Conservation (phyloP, 2,113 vertebrate genomes). For the Ailuropoda melanoleuca region DNA sequence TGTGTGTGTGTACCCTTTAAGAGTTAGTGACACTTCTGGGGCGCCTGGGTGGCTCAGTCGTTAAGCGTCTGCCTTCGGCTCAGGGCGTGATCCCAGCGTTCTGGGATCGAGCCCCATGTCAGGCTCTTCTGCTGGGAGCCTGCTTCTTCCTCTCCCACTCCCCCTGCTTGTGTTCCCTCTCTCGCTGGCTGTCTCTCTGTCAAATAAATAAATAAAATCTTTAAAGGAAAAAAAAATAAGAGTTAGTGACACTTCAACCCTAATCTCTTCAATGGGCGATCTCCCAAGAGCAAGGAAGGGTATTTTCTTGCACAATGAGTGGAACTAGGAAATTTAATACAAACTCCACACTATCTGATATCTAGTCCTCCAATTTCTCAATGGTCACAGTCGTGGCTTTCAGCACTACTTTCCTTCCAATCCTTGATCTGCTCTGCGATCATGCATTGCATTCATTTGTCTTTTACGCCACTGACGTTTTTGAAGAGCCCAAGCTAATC, state of each 20-base stretch:
- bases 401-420: not conserved
- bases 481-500: not conserved
- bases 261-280: not conserved
- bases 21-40: not conserved
- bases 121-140: too few relatives aligned
- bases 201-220: too few relatives aligned
- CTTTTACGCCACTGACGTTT: not conserved
- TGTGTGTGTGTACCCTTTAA: not conserved
- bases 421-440: not conserved
- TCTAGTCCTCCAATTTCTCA: not conserved
- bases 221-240: not conserved
- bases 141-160: too few relatives aligned
- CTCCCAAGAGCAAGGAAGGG: not conserved
- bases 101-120: too few relatives aligned
- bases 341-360: not conserved
- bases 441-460: not conserved
- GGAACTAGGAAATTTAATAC: not conserved
- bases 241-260: not conserved
- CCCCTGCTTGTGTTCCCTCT: too few relatives aligned
- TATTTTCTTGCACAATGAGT: not conserved
- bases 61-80: too few relatives aligned
- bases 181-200: too few relatives aligned
- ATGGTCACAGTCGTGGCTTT: not conserved
- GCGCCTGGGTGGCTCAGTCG: too few relatives aligned
- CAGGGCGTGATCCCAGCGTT: too few relatives aligned